A percentile compares a stretch with the other conserved stretches of the same genome.
phyloP scores from a whole-genome alignment of 2,888 invertebrate genomes.

The Tribolium freemani region DNA sequence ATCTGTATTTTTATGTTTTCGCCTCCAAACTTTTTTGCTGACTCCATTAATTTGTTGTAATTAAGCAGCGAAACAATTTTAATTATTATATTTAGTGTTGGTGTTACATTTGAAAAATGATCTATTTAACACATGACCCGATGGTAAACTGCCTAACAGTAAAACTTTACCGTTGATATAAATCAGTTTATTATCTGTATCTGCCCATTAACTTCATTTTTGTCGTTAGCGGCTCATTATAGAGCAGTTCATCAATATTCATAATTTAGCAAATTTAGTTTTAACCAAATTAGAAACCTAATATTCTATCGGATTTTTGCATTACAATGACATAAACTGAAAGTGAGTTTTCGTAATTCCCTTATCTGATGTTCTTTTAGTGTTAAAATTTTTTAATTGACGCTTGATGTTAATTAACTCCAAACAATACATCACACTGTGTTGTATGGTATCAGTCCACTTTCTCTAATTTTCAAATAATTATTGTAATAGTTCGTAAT shows the following conservation, averaged over 20 bases:
- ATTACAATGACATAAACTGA: neutral
- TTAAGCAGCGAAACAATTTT: neutral
- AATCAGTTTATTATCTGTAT: neutral
- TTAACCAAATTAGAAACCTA: neutral
- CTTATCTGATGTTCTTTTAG: neutral
- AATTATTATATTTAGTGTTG: neutral
- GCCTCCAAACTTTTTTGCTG: too few species aligned
- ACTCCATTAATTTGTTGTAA: neutral
- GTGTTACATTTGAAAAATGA: neutral
- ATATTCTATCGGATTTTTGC: too few species aligned
- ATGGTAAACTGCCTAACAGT: slow-evolving; percentile 4
- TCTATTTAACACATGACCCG: slow-evolving; percentile 18
- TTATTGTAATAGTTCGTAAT: slow-evolving; percentile 26
- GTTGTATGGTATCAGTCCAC: neutral
- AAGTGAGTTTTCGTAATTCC: neutral
- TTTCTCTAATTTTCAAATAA: slow-evolving; percentile 17
- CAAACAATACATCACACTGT: neutral
- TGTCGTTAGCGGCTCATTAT: neutral
- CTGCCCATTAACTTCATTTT: neutral
- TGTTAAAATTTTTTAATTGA: neutral
- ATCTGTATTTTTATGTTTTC: neutral
- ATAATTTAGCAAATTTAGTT: neutral
- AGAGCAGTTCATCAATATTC: neutral
- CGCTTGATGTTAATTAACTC: neutral
- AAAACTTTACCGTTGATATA: slow-evolving; percentile 10